These are phyloP conservation scores for Sarotherodon lohbergeri DNA, from an alignment of 2,113 vertebrate species.

Conservation along the genomic window DNA sequence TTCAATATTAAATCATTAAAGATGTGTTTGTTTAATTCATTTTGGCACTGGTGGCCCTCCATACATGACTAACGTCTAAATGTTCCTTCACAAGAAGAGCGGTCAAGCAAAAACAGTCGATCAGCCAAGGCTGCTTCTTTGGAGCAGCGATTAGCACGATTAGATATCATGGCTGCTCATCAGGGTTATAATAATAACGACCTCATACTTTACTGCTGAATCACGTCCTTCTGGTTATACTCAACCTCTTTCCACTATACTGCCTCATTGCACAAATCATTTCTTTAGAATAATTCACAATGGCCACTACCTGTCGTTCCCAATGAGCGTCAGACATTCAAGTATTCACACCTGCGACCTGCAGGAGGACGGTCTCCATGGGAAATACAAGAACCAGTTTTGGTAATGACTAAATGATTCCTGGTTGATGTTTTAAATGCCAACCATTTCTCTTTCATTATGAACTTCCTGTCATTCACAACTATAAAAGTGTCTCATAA, in stretches of 20 bases:
- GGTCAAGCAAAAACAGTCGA: not conserved
- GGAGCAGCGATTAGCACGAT: not conserved
- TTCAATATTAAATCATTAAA: not conserved
- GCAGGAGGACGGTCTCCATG: not conserved
- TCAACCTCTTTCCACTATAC: not conserved
- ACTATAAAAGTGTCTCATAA: not conserved
- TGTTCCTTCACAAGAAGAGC: not conserved
- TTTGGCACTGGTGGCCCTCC: not conserved
- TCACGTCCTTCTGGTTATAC: not conserved
- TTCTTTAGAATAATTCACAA: not conserved
- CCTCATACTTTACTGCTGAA: not conserved
- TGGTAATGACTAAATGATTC: accelerated
- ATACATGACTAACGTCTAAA: not conserved
- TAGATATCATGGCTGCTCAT: not conserved
- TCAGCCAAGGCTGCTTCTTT: not conserved
- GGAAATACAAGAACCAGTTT: not conserved
- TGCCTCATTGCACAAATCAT: not conserved
- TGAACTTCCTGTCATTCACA: not conserved
- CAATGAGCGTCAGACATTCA: not conserved
- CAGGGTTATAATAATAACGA: not conserved
- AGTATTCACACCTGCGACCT: not conserved
- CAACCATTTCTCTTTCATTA: not conserved
- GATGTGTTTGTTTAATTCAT: not conserved
- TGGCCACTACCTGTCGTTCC: not conserved
- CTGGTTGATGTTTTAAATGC: not conserved